Base-by-base conservation (phyloP, 2,113 vertebrate genomes). In the Camelus bactrianus region DNA sequence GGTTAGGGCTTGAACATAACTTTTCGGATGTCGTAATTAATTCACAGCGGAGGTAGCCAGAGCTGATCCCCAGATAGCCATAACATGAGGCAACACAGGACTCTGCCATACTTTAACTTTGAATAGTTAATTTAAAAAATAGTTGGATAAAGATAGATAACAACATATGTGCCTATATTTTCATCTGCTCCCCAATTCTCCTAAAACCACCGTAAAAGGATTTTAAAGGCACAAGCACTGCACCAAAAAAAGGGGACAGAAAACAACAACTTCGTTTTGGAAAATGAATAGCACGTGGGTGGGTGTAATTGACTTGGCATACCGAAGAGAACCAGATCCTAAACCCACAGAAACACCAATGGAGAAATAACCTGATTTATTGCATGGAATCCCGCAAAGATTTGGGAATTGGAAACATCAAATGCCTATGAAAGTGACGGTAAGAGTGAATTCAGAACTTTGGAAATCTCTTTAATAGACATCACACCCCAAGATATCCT, bases 191-290 rank as follows among this genome's bases (percentile, higher is more conserved):
- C 19, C 10, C 12, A 38, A 10, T 64, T 14, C 1, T 35, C 22
- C 69, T 89, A 64, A 79, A 72, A 77, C 30, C 50, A 56, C 32
- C 76, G 42, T 87, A 72, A 76, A 56, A 13, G 4, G 16, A 62
- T 52, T 97, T 67, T 67, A 54, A 81, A 92, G 75, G 28, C 11
- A 94, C 30, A 79, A 75, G 62, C 50, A 54, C 5, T 91, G 24
- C 11, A 92, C 30, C 42, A 48, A 85, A 54, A 91, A 6, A 79
- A 48, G 11, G 28, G 6, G 30, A 58, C 17, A 80, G 50, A 80
- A 93, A 89, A 91, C 42, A 64, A 62, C 70, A 64, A 42, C 20
- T 76, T 76, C n/a, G 64, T 94, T 90, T 62, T 69, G 11, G 22
- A 56, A 82, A 85, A 12, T 52, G 26, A 24, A n/a, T 50, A 58